These are phyloP conservation scores for Polyommatus iphigenia DNA, from an alignment of 2,888 invertebrate genomes.

Conservation along the genomic window DNA sequence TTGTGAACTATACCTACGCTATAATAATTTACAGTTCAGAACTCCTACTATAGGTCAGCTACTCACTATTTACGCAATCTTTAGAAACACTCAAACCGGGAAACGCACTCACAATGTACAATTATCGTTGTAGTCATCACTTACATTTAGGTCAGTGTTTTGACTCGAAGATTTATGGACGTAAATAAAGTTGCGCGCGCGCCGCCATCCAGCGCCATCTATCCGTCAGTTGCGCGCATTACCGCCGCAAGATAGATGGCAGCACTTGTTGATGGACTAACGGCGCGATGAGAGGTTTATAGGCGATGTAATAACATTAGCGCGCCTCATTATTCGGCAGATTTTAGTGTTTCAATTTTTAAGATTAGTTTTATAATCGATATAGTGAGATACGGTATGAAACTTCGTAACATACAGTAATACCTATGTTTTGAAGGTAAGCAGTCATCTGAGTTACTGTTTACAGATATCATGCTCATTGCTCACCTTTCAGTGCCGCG, in stretches of 20 bases:
- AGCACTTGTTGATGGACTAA: conserved; percentile 67
- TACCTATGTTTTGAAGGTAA: too few species aligned
- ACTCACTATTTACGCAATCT: not conserved
- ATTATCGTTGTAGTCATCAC: conserved; percentile 39
- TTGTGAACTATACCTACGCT: not conserved
- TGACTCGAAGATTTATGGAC: conserved; percentile 43
- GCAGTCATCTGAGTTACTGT: too few species aligned
- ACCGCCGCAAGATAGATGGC: conserved; percentile 71
- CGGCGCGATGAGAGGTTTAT: conserved; percentile 64
- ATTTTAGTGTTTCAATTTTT: not conserved
- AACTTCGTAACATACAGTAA: too few species aligned
- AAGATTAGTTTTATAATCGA: not conserved
- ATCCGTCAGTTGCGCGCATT: conserved; percentile 69
- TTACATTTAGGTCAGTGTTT: conserved; percentile 43
- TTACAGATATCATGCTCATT: too few species aligned
- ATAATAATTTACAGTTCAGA: not conserved
- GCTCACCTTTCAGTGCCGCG: too few species aligned
- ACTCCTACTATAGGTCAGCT: too few species aligned
- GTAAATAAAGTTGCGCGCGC: conserved; percentile 50
- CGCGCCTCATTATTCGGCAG: not conserved
- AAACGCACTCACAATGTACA: conserved; percentile 30
- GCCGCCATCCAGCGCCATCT: conserved; percentile 66
- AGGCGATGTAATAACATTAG: conserved; percentile 45
- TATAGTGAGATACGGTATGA: too few species aligned
- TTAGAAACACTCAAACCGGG: not conserved